Conservation (phyloP, 2,113 vertebrate species). For the Benitochromis conjunctus region DNA sequence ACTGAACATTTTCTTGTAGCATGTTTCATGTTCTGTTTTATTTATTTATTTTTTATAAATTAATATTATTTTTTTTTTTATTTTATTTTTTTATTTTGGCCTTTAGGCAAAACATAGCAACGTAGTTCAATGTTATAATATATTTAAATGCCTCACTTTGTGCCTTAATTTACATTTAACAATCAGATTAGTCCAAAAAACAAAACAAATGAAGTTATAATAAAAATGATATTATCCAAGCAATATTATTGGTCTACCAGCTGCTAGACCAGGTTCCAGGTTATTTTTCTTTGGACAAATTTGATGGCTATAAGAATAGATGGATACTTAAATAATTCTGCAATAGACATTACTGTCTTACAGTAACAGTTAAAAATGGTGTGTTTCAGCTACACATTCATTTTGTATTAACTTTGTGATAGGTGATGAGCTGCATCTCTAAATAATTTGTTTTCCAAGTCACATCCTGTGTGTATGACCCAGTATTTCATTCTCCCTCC, state of each 20-base stretch:
- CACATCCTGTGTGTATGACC: constrained; percentile 20
- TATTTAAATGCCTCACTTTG: neutral
- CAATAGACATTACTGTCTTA: neutral
- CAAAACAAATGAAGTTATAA: neutral
- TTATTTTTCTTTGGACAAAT: neutral
- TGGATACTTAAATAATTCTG: neutral
- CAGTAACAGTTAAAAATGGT: neutral
- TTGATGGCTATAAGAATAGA: neutral
- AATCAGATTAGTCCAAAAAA: neutral
- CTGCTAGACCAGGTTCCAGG: neutral
- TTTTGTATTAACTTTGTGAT: neutral
- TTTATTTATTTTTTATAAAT: neutral
- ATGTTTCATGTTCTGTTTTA: neutral
- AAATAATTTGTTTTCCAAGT: constrained; percentile 9
- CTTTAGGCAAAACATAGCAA: neutral
- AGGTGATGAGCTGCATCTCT: neutral
- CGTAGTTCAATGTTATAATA: neutral
- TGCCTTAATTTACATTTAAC: neutral
- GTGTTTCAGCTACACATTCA: neutral
- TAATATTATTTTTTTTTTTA: too few relatives aligned
- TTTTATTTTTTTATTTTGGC: neutral
- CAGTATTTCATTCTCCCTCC: constrained; percentile 21
- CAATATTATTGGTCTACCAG: neutral
- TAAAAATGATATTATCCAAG: neutral
- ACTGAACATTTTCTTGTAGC: neutral